Evolutionary conservation across 2,888 invertebrate genomes (phyloP).

Genomic region (Metellina segmentata): DNA sequence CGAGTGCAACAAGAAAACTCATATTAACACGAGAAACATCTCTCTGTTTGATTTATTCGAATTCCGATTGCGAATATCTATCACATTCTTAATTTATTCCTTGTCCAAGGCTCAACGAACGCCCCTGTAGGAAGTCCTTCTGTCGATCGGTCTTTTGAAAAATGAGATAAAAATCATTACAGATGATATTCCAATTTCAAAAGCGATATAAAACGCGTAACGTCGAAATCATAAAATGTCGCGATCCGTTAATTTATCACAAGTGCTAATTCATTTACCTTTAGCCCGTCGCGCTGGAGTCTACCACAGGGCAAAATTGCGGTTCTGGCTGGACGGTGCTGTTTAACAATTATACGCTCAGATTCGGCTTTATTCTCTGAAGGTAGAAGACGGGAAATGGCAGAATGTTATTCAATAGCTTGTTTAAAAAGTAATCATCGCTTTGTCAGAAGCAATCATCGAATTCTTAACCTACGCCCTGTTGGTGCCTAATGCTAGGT

Average conservation of each 20-base stretch:
- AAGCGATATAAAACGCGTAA: conserved; percentile 27
- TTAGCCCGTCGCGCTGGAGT: not conserved
- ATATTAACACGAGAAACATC: not conserved
- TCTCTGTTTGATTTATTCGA: conserved; percentile 40
- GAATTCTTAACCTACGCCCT: too few relatives aligned
- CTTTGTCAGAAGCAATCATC: too few relatives aligned
- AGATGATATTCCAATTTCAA: conserved; percentile 50
- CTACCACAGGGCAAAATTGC: not conserved
- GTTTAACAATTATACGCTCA: too few relatives aligned
- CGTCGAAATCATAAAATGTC: conserved; percentile 23
- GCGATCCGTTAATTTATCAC: conserved; percentile 24
- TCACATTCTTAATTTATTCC: conserved; percentile 49
- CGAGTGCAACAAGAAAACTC: conserved; percentile 16
- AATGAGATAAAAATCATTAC: conserved; percentile 59
- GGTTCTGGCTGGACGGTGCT: not conserved
- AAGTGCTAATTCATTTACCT: not conserved
- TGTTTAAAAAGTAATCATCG: too few relatives aligned
- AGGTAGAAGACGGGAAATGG: too few relatives aligned
- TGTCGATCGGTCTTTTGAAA: conserved; percentile 30
- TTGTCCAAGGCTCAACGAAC: not conserved
- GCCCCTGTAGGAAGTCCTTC: conserved; percentile 40
- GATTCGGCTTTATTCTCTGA: too few relatives aligned
- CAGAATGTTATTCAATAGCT: too few relatives aligned
- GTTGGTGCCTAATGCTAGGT: too few relatives aligned
- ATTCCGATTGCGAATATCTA: conserved; percentile 27